Evolutionary conservation across 2,888 invertebrate genomes (phyloP).

Genomic region (Lasioglossum vierecki): DNA sequence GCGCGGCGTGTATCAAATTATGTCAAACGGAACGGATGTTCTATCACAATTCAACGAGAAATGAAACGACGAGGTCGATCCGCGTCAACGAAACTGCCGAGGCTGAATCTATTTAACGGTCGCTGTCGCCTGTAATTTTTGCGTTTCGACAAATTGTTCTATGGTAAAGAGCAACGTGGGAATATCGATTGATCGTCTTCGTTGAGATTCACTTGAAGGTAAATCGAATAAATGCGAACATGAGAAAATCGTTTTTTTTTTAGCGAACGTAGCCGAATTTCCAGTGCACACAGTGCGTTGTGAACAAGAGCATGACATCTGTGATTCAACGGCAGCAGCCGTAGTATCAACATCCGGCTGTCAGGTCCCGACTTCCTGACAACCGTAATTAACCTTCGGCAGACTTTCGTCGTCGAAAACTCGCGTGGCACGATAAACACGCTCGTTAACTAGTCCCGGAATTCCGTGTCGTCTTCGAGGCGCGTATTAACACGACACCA

Average conservation of each 20-base stretch:
- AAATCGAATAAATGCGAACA: not conserved
- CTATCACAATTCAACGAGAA: slow-evolving; percentile 43
- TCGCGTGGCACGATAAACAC: slow-evolving; percentile 32
- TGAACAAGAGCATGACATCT: not conserved
- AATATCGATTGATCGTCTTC: not conserved
- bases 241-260: not conserved
- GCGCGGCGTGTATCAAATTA: slow-evolving; percentile 51
- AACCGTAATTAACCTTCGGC: slow-evolving; percentile 51
- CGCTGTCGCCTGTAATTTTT: not conserved
- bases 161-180: no score
- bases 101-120: slow-evolving; percentile 34
- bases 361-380: slow-evolving; percentile 8
- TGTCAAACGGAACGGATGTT: slow-evolving; percentile 44
- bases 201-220: no score
- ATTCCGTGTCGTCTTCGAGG: slow-evolving; percentile 33
- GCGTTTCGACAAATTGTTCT: not conserved
- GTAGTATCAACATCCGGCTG: not conserved
- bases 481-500: slow-evolving; percentile 35
- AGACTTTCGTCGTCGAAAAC: slow-evolving; percentile 26
- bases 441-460: slow-evolving; percentile 46
- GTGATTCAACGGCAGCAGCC: not conserved
- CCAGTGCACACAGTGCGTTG: not conserved
- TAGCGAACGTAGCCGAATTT: not conserved
- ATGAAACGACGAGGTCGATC: slow-evolving; percentile 36
- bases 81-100: slow-evolving; percentile 18